These are phyloP conservation scores for Protosalanx chinensis DNA, from an alignment of 2,797 vertebrate species.

Conservation along the genomic window DNA sequence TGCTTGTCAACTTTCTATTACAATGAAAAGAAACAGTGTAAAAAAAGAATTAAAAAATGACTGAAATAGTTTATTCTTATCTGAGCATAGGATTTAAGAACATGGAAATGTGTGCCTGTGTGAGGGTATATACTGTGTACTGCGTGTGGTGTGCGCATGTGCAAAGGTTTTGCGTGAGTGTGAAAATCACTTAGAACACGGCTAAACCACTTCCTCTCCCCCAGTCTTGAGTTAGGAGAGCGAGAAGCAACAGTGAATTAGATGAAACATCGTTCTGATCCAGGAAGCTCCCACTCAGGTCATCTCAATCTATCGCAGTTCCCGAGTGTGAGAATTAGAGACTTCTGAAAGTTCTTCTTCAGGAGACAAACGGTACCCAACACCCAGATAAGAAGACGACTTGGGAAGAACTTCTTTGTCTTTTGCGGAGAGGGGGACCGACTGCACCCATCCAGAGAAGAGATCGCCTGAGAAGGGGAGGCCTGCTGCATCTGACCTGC, in stretches of 20 bases:
- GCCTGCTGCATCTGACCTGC: slow-evolving; percentile 34
- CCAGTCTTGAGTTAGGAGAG: slow-evolving; percentile 1
- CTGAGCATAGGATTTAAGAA: not conserved
- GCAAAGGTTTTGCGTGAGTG: not conserved
- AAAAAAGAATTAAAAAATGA: not conserved
- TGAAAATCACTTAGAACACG: slow-evolving; percentile 46
- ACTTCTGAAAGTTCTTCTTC: not conserved
- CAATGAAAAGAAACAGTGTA: not conserved
- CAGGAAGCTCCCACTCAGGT: not conserved
- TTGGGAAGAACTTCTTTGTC: not conserved
- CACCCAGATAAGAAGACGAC: not conserved
- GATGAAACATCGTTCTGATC: not conserved
- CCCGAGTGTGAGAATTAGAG: not conserved
- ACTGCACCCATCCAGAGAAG: slow-evolving; percentile 1
- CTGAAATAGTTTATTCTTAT: not conserved
- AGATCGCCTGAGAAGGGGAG: slow-evolving; percentile 3
- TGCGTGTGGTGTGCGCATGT: not conserved
- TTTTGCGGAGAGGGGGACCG: not conserved
- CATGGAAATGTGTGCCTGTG: not conserved
- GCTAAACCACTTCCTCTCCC: slow-evolving; percentile 65
- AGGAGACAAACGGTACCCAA: not conserved
- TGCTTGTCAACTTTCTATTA: not conserved
- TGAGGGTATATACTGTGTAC: slow-evolving; percentile 14
- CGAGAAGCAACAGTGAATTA: slow-evolving; percentile 1
- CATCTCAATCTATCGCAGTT: not conserved